Evolutionary conservation across 2,113 vertebrate species (phyloP).

Genomic region (Nestor notabilis): DNA sequence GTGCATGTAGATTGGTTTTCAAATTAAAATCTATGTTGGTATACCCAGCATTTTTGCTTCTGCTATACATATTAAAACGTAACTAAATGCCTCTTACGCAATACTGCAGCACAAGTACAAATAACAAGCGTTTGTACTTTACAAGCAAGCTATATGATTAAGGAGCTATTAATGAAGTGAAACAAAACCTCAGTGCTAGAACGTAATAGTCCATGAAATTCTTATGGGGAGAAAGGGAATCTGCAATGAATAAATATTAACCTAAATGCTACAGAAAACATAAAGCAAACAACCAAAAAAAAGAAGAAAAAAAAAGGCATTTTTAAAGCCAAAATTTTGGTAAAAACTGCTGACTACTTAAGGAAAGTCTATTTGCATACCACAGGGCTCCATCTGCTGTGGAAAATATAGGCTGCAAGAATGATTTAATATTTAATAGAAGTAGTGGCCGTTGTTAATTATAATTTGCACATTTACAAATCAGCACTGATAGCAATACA

Average conservation of each 20-base stretch:
- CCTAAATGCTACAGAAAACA: slow-evolving; percentile 82
- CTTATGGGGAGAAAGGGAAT: slow-evolving; percentile 81
- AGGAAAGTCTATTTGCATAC: slow-evolving; percentile 90
- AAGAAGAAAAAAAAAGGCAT: slow-evolving; percentile 67
- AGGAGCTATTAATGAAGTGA: slow-evolving; percentile 87
- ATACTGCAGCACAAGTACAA: slow-evolving; percentile 79
- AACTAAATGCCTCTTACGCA: slow-evolving; percentile 71
- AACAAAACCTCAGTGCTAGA: slow-evolving; percentile 82
- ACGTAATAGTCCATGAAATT: slow-evolving; percentile 84
- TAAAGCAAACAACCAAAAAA: slow-evolving; percentile 72
- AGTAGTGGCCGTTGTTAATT: slow-evolving; percentile 96
- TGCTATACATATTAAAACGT: slow-evolving; percentile 74
- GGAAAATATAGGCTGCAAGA: slow-evolving; percentile 90
- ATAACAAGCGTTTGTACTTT: slow-evolving; percentile 78
- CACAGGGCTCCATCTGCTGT: slow-evolving; percentile 93
- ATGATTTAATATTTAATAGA: slow-evolving; percentile 99
- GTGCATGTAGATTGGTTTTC: slow-evolving; percentile 76
- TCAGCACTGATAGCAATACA: slow-evolving; percentile 99
- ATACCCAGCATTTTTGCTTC: slow-evolving; percentile 66
- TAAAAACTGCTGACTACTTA: slow-evolving; percentile 89
- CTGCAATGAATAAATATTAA: slow-evolving; percentile 91
- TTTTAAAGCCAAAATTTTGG: slow-evolving; percentile 80
- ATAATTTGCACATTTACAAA: slow-evolving; percentile 99
- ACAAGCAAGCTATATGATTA: slow-evolving; percentile 82
- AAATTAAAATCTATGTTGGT: slow-evolving; percentile 79